Evolutionary conservation across 1,140 invertebrate genomes (phyloP).

Genomic region (Lordiphosa stackelbergi): DNA sequence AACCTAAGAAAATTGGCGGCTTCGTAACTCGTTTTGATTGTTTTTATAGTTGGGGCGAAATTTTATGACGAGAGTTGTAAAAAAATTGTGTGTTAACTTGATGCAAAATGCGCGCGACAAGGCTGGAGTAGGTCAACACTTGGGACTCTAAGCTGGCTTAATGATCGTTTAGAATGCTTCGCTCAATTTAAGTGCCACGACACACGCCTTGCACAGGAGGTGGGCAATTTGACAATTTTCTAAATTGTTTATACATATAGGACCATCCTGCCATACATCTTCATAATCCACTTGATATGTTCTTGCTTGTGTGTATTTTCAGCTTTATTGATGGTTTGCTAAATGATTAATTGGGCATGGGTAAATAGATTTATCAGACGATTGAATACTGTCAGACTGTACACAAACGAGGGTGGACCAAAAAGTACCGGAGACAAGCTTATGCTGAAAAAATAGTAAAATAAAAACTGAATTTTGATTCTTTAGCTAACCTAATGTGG

Average conservation of each 20-base stretch:
- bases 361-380: slow-evolving; percentile 35
- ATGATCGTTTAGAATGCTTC: too few relatives aligned
- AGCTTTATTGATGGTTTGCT: slow-evolving; percentile 12
- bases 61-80: slow-evolving; percentile 63
- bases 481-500: too few relatives aligned
- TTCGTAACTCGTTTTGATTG: slow-evolving; percentile 68
- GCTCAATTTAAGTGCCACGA: slow-evolving; percentile 28
- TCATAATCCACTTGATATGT: slow-evolving; percentile 49
- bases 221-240: neutral
- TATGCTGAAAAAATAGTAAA: too few relatives aligned
- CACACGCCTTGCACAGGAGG: slow-evolving; percentile 15
- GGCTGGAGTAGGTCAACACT: slow-evolving; percentile 23
- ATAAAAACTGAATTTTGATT: too few relatives aligned
- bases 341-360: slow-evolving; percentile 44
- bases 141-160: slow-evolving; percentile 29
- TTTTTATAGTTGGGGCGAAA: slow-evolving; percentile 62
- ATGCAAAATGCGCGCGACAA: slow-evolving; percentile 66
- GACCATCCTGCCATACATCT: slow-evolving; percentile 29
- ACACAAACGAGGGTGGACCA: too few relatives aligned
- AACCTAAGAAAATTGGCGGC: slow-evolving; percentile 55
- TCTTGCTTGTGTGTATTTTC: slow-evolving; percentile 1
- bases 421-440: too few relatives aligned
- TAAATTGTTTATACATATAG: too few relatives aligned
- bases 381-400: slow-evolving; percentile 14
- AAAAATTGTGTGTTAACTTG: slow-evolving; percentile 73